Evolutionary conservation across 2,888 invertebrate species (phyloP).

Genomic region (Troilus luridus): DNA sequence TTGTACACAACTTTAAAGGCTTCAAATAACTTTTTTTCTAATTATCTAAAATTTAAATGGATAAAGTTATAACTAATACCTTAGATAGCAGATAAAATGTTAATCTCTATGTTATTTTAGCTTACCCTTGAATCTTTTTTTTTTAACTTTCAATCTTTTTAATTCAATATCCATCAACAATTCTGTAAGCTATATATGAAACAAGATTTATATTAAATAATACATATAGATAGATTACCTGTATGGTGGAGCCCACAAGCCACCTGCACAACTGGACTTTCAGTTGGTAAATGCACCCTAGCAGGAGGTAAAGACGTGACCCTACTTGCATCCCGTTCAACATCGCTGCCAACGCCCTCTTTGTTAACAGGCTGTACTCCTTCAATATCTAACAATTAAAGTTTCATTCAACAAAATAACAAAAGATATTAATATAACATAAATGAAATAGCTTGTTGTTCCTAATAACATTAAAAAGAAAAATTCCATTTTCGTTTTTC

Average conservation of each 20-base stretch:
- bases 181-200: background rate
- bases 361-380: constrained; percentile 54
- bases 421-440: too few species aligned
- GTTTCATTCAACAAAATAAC: background rate
- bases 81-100: background rate
- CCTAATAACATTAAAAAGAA: too few species aligned
- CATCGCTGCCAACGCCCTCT: constrained; percentile 68
- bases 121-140: background rate
- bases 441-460: too few species aligned
- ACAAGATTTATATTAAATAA: background rate
- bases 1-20: background rate
- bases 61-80: background rate
- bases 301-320: constrained; percentile 86
- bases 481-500: too few species aligned
- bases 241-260: constrained; percentile 94
- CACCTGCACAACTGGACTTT: constrained; percentile 84
- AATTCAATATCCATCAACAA: background rate
- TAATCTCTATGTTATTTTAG: background rate
- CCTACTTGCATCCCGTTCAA: constrained; percentile 76
- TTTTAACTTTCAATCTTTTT: background rate
- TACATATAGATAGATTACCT: constrained; percentile 68
- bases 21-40: background rate
- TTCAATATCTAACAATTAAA: constrained; percentile 20
- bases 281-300: constrained; percentile 77
- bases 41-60: background rate